phyloP scores from a whole-genome alignment of 2,888 invertebrate species.

The Osedax frankpressi region DNA sequence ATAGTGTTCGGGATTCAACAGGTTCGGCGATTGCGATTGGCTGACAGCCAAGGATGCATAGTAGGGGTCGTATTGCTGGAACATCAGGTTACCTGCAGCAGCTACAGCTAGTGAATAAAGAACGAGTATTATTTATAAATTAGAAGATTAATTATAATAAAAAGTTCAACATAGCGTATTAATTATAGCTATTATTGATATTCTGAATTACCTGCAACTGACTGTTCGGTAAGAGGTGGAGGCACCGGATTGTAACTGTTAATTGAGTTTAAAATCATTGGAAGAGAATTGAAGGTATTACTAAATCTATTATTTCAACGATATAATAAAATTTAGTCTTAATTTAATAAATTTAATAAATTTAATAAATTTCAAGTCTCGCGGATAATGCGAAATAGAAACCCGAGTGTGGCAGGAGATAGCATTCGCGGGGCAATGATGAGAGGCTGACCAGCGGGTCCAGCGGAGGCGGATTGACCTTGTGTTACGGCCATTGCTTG shows the following conservation, averaged over 20 bases:
- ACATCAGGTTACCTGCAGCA: neutral
- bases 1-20: neutral
- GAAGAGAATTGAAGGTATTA: too few relatives aligned
- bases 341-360: too few relatives aligned
- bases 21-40: neutral
- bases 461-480: neutral
- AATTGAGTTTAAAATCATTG: too few relatives aligned
- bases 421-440: neutral
- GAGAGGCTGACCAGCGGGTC: neutral
- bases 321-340: too few relatives aligned
- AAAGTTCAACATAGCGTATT: too few relatives aligned
- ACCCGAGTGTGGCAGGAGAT: neutral
- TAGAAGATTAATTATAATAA: too few relatives aligned
- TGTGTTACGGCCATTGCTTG: neutral
- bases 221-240: neutral
- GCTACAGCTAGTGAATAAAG: neutral
- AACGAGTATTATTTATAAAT: too few relatives aligned
- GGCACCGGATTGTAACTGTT: neutral
- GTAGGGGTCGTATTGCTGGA: neutral
- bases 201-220: neutral
- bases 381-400: neutral
- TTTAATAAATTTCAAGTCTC: too few relatives aligned
- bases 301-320: too few relatives aligned
- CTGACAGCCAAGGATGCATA: neutral
- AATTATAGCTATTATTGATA: too few relatives aligned